phyloP scores from a whole-genome alignment of 2,797 vertebrate species.

The Rhodeus uyekii region DNA sequence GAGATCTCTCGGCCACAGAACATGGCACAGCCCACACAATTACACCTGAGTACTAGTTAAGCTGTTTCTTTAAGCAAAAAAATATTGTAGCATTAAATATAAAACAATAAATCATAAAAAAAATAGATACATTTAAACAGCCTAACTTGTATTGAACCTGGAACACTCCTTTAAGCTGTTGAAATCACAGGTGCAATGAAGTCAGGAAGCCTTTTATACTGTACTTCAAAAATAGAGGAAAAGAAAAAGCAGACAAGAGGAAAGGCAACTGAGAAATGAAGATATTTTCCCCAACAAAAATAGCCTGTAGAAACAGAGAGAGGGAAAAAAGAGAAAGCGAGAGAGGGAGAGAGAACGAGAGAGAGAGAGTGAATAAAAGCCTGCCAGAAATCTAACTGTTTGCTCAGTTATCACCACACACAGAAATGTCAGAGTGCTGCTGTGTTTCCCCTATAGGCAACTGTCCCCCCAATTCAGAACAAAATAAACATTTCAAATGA shows the following conservation, averaged over 20 bases:
- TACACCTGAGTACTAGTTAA: background rate
- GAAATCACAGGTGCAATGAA: conserved; percentile 19
- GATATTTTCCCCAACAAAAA: conserved; percentile 37
- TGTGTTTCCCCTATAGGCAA: conserved; percentile 68
- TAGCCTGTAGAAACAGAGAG: conserved; percentile 35
- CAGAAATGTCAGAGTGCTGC: conserved; percentile 73
- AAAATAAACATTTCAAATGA: conserved; percentile 41
- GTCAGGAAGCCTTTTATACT: conserved; percentile 4
- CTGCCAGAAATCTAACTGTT: conserved; percentile 63
- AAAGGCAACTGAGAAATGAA: conserved; percentile 36
- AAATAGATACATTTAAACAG: background rate
- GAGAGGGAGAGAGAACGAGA: background rate
- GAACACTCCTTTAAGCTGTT: background rate
- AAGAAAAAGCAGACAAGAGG: background rate
- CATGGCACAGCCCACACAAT: background rate
- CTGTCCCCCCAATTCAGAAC: conserved; percentile 54
- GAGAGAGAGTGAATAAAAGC: conserved; percentile 52
- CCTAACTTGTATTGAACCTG: background rate
- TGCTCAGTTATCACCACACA: conserved; percentile 70
- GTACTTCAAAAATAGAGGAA: conserved; percentile 20
- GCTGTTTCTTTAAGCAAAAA: background rate
- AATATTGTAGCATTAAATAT: too few relatives aligned
- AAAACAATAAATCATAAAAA: too few relatives aligned
- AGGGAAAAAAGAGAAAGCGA: conserved; percentile 16
- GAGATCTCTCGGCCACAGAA: too few relatives aligned